Evolutionary conservation across 2,113 vertebrate species (phyloP).

Genomic region (Maccullochella peelii): DNA sequence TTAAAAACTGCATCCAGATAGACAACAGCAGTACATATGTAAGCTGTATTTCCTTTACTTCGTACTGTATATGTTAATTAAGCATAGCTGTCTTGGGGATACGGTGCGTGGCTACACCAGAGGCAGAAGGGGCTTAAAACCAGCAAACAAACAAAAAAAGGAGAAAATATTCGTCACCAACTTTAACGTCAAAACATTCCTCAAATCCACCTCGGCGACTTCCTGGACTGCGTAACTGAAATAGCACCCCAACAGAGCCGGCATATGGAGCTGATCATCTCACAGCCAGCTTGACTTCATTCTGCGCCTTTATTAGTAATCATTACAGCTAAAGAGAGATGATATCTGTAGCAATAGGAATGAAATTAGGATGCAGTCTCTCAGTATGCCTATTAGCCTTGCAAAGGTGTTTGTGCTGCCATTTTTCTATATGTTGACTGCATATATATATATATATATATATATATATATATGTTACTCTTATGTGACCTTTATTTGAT

Average conservation of each 20-base stretch:
- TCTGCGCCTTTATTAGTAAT: slow-evolving; percentile 49
- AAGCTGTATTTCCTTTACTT: background rate
- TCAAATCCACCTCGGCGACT: background rate
- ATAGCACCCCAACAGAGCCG: slow-evolving; percentile 36
- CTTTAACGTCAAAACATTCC: background rate
- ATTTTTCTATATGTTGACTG: background rate
- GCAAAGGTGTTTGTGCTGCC: background rate
- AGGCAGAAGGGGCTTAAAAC: background rate
- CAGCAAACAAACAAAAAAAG: background rate
- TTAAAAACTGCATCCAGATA: no score
- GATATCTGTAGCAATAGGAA: slow-evolving; percentile 5
- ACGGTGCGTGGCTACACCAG: background rate
- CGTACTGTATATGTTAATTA: background rate
- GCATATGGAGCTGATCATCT: slow-evolving; percentile 67
- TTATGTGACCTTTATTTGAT: slow-evolving; percentile 3
- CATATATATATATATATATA: no score
- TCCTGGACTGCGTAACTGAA: slow-evolving; percentile 16
- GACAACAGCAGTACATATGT: background rate
- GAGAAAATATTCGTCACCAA: background rate
- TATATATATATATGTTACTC: no score
- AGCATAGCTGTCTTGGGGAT: background rate
- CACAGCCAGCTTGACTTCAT: slow-evolving; percentile 59
- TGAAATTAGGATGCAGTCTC: background rate
- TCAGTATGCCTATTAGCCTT: background rate
- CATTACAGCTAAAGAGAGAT: slow-evolving; percentile 56